These are phyloP conservation scores for Cremastinae sp. DNA, from an alignment of 2,888 invertebrate genomes.

Conservation along the genomic window DNA sequence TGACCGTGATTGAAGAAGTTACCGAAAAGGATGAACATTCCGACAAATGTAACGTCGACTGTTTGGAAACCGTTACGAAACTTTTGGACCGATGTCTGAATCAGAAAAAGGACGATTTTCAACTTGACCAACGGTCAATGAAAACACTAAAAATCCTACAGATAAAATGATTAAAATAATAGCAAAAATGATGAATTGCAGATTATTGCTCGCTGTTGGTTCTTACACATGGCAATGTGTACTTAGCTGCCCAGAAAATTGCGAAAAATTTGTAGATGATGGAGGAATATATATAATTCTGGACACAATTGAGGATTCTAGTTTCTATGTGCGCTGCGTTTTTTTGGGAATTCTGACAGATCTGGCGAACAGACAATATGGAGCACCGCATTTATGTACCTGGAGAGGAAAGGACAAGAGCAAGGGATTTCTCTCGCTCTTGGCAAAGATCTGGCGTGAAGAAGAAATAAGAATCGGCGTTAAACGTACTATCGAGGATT, in stretches of 20 bases:
- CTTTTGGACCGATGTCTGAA: constrained; percentile 67
- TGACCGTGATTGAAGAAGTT: constrained; percentile 69
- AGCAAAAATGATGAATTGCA: constrained; percentile 46
- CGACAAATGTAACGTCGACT: constrained; percentile 50
- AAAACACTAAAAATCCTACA: neutral
- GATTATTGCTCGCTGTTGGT: constrained; percentile 77
- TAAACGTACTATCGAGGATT: constrained; percentile 72
- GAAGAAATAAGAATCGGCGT: constrained; percentile 77
- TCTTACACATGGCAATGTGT: constrained; percentile 80
- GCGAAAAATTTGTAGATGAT: constrained; percentile 74
- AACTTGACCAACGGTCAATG: constrained; percentile 73
- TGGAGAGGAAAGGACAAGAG: constrained; percentile 78
- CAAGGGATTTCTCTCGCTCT: constrained; percentile 75
- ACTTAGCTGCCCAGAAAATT: constrained; percentile 66
- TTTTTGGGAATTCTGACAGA: constrained; percentile 79
- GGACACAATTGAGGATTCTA: constrained; percentile 77
- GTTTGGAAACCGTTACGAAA: constrained; percentile 61
- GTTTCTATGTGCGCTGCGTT: constrained; percentile 76
- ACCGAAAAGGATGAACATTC: constrained; percentile 50
- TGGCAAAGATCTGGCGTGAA: constrained; percentile 79
- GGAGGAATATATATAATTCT: constrained; percentile 77
- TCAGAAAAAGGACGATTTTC: constrained; percentile 70
- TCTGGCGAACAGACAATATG: constrained; percentile 75
- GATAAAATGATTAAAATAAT: neutral
- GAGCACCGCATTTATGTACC: constrained; percentile 79